Percentiles rank a stretch among this genome's conserved stretches.
phyloP scores from a whole-genome alignment of 2,888 invertebrate species.

The Osedax frankpressi region DNA sequence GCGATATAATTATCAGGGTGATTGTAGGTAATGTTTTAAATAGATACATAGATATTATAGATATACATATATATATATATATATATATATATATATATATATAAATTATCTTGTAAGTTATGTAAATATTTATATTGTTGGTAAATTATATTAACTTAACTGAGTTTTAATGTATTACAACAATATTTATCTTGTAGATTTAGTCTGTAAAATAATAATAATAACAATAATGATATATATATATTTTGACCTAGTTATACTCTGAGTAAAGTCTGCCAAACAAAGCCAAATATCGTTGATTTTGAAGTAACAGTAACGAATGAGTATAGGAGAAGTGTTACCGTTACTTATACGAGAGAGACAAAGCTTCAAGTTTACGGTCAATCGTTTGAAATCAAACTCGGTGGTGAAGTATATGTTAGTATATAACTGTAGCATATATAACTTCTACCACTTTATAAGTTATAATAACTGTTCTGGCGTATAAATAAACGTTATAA shows the following conservation, averaged over 20 bases:
- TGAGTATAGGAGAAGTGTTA: not conserved
- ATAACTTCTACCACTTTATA: too few relatives aligned
- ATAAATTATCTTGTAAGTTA: too few relatives aligned
- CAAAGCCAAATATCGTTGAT: not conserved
- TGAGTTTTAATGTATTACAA: too few relatives aligned
- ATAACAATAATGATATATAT: too few relatives aligned
- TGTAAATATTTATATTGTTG: too few relatives aligned
- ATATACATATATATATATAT: not conserved
- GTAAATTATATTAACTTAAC: too few relatives aligned
- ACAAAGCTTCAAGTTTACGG: conserved; percentile 9
- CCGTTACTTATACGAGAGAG: not conserved
- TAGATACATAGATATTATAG: not conserved
- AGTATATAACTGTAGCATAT: too few relatives aligned
- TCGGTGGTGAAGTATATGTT: not conserved
- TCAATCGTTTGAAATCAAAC: not conserved
- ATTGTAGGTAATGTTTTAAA: not conserved
- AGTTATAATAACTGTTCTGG: too few relatives aligned
- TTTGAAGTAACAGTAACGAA: conserved; percentile 7
- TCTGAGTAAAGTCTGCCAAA: conserved; percentile 4
- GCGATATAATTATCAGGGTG: conserved; percentile 6
- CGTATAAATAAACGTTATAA: too few relatives aligned
- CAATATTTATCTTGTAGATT: too few relatives aligned
- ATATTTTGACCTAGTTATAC: not conserved
- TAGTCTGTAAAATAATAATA: too few relatives aligned
- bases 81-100: not conserved